These are phyloP conservation scores for Gallinago stenura DNA, from an alignment of 2,797 vertebrate genomes.

Conservation along the genomic window DNA sequence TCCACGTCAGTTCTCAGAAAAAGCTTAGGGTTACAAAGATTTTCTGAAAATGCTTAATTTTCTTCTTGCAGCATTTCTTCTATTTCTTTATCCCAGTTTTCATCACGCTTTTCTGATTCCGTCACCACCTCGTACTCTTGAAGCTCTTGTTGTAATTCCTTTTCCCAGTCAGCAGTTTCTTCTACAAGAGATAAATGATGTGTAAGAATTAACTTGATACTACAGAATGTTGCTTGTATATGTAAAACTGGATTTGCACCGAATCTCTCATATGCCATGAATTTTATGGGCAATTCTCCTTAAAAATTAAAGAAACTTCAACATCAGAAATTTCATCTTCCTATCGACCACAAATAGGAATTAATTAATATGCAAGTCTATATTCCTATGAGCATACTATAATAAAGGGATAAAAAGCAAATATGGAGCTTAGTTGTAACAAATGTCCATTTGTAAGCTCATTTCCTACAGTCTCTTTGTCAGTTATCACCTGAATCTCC, in stretches of 20 bases:
- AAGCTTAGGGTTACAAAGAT: constrained; percentile 17
- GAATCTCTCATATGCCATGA: background rate
- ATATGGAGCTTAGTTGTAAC: background rate
- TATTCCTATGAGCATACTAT: background rate
- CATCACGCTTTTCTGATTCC: constrained; percentile 87
- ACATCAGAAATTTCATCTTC: background rate
- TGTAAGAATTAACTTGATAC: background rate
- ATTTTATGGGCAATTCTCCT: background rate
- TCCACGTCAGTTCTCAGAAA: constrained; percentile 47
- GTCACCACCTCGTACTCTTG: constrained; percentile 94
- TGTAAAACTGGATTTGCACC: background rate
- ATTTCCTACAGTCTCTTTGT: background rate
- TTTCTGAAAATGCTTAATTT: constrained; percentile 64
- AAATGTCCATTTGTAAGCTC: background rate
- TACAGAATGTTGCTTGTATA: background rate
- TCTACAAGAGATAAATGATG: constrained; percentile 73
- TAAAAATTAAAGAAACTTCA: background rate
- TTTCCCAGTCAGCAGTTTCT: constrained; percentile 92
- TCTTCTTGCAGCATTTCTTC: constrained; percentile 93
- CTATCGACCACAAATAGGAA: background rate
- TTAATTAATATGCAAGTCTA: background rate
- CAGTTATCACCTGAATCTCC: background rate
- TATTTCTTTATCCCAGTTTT: constrained; percentile 96
- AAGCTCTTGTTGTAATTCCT: constrained; percentile 93
- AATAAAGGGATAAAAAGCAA: background rate